Evolutionary conservation across 2,888 invertebrate genomes (phyloP).

Genomic region (Chesias legatella): DNA sequence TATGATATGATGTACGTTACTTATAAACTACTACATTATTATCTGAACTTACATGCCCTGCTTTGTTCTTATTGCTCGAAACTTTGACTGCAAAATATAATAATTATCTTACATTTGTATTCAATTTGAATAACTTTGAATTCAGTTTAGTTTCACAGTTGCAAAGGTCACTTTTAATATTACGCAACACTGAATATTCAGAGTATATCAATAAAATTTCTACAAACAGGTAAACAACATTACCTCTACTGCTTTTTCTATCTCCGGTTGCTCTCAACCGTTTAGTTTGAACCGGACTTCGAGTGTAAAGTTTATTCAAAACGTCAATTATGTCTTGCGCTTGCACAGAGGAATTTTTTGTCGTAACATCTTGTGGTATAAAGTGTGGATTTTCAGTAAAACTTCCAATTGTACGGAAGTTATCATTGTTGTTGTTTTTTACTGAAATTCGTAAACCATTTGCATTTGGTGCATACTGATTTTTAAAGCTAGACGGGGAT

Average conservation of each 20-base stretch:
- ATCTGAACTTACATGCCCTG: slow-evolving; percentile 3
- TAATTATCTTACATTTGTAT: too few relatives aligned
- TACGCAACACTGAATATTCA: too few relatives aligned
- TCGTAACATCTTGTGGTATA: neutral
- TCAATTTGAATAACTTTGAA: too few relatives aligned
- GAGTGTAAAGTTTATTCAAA: slow-evolving; percentile 4
- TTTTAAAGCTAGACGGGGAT: too few relatives aligned
- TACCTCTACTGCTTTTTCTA: neutral
- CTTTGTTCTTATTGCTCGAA: neutral
- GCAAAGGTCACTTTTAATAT: too few relatives aligned
- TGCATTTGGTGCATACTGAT: neutral
- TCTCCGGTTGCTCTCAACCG: neutral
- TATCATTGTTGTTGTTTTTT: neutral
- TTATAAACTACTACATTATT: too few relatives aligned
- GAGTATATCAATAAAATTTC: too few relatives aligned
- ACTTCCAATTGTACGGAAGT: neutral
- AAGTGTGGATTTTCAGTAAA: neutral
- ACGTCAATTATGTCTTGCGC: slow-evolving; percentile 6
- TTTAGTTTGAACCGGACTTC: neutral
- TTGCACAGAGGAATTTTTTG: slow-evolving; percentile 1
- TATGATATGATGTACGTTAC: too few relatives aligned
- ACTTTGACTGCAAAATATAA: slow-evolving; percentile 1
- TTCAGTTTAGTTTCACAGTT: too few relatives aligned
- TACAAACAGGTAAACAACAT: too few relatives aligned
- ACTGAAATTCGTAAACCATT: neutral